A percentile compares a stretch with the other conserved stretches of the same genome.
These are phyloP conservation scores for Epinephelus malabaricus DNA, from an alignment of 2,797 vertebrate species.

Conservation along the genomic window DNA sequence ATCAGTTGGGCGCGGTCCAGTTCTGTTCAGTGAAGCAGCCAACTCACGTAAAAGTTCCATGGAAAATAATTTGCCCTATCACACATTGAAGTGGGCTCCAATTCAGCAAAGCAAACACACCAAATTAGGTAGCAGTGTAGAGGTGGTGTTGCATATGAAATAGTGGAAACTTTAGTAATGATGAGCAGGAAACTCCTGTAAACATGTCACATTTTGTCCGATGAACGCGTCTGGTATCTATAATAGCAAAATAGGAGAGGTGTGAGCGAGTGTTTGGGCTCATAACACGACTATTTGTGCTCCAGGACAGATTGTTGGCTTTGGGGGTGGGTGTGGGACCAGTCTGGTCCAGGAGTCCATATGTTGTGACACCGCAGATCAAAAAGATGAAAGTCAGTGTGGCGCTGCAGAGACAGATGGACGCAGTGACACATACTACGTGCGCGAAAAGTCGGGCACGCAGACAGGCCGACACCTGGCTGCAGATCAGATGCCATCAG, in stretches of 20 bases:
- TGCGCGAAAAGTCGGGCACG: neutral
- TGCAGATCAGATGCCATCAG: conserved; percentile 44
- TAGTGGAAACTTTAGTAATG: neutral
- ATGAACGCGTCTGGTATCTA: conserved; percentile 14
- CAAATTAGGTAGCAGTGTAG: neutral
- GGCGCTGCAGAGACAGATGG: conserved; percentile 73
- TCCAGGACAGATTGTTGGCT: conserved; percentile 67
- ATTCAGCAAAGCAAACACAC: neutral
- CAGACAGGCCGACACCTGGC: conserved; percentile 52
- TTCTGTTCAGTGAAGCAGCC: conserved; percentile 3
- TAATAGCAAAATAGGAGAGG: neutral
- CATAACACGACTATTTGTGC: conserved; percentile 31
- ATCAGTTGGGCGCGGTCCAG: neutral
- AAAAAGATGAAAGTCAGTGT: conserved; percentile 67
- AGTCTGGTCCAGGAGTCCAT: conserved; percentile 56
- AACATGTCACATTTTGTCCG: conserved; percentile 16
- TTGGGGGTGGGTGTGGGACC: conserved; percentile 3
- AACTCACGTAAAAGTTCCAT: neutral
- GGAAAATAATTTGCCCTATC: conserved; percentile 5
- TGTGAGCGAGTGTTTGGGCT: conserved; percentile 15
- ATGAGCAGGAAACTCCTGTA: conserved; percentile 7
- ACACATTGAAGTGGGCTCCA: neutral
- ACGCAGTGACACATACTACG: conserved; percentile 36
- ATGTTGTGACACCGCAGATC: conserved; percentile 73
- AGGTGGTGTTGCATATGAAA: neutral